Evolutionary conservation across 2,888 invertebrate species (phyloP).

Genomic region (Camponotus fellah): DNA sequence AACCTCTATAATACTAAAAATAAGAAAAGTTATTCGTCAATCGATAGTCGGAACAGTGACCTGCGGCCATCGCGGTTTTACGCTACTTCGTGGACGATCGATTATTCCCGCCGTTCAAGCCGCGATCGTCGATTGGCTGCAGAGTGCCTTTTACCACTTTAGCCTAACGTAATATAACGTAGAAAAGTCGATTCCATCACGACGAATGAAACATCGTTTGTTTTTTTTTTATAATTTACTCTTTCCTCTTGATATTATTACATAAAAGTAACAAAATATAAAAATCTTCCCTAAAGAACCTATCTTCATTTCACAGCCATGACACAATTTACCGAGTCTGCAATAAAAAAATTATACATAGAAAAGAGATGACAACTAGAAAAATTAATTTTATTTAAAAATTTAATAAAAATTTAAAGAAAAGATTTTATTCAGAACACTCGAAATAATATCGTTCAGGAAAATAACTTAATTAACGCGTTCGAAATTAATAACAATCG

Average conservation of each 20-base stretch:
- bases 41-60: conserved; percentile 64
- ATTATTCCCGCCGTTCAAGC: conserved; percentile 54
- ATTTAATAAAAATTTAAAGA: conserved; percentile 1
- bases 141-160: conserved; percentile 29
- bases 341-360: too few species aligned
- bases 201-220: neutral
- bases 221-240: neutral
- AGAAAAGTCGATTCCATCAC: conserved; percentile 23
- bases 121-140: conserved; percentile 23
- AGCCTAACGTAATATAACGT: neutral
- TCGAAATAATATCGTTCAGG: conserved; percentile 1
- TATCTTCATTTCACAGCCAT: neutral
- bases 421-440: conserved; percentile 1
- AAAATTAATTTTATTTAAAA: conserved; percentile 27
- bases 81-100: conserved; percentile 62
- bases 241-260: neutral
- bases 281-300: neutral
- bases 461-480: neutral
- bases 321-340: conserved; percentile 11
- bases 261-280: neutral
- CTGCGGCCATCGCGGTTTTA: conserved; percentile 54
- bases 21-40: conserved; percentile 6
- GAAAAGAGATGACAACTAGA: neutral
- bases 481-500: neutral
- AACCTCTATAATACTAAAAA: neutral